Evolutionary conservation across 2,113 vertebrate species (phyloP).

Genomic region (Thalassoma bifasciatum): DNA sequence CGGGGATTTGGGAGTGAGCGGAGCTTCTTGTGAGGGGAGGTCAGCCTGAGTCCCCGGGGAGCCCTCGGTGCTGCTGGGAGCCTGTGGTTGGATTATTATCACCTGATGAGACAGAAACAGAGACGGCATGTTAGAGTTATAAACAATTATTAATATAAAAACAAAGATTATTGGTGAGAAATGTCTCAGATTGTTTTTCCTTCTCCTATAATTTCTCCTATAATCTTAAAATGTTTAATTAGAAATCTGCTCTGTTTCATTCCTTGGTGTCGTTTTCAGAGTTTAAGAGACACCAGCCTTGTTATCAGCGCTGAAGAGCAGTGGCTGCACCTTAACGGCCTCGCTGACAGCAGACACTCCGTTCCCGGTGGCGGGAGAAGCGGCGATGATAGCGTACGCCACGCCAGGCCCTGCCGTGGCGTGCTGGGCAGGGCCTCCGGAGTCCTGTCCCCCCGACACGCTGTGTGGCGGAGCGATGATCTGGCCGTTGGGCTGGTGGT

Average conservation of each 20-base stretch:
- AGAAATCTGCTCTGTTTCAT: no score
- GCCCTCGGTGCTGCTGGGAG: constrained; percentile 80
- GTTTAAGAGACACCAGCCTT: constrained; percentile 82
- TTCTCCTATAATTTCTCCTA: no score
- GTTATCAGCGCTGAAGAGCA: constrained; percentile 89
- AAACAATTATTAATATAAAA: no score
- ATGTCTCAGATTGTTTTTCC: no score
- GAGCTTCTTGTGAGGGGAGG: constrained; percentile 83
- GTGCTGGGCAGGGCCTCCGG: constrained; percentile 38
- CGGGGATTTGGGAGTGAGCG: constrained; percentile 82
- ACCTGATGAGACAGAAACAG: constrained; percentile 80
- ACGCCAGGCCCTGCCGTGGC: constrained; percentile 84
- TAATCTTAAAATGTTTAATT: no score
- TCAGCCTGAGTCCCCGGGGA: constrained; percentile 83
- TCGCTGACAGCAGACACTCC: constrained; percentile 87
- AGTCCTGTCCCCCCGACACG: constrained; percentile 39
- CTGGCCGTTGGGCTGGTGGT: constrained; percentile 81
- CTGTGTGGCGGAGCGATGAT: constrained; percentile 58
- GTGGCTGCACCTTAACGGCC: constrained; percentile 89
- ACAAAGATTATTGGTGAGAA: no score
- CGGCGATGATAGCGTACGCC: constrained; percentile 95
- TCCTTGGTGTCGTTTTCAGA: background rate
- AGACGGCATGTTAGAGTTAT: rapidly evolving
- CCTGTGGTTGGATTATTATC: constrained; percentile 96
- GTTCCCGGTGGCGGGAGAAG: constrained; percentile 84